Conservation (phyloP, 2,888 invertebrate species). For the Brachyptera putata region DNA sequence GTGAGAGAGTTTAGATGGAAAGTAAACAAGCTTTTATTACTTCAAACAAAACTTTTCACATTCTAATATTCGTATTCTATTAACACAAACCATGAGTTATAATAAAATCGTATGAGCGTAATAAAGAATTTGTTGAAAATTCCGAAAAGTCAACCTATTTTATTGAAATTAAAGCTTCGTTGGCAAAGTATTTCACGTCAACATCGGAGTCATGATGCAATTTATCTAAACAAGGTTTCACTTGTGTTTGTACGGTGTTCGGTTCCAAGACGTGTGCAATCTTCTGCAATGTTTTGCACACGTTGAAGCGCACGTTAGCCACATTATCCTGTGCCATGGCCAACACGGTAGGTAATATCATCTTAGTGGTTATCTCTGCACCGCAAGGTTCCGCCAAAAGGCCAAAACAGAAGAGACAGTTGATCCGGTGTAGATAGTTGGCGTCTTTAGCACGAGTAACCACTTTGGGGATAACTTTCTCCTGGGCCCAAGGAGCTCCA, state of each 20-base stretch:
- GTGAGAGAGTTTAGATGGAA: too few relatives aligned
- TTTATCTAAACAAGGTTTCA: conserved; percentile 93
- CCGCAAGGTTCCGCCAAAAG: conserved; percentile 13
- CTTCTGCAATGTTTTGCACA: conserved; percentile 94
- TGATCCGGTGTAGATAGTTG: conserved; percentile 22
- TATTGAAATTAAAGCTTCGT: conserved; percentile 65
- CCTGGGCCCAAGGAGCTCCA: conserved; percentile 13
- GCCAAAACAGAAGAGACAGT: conserved; percentile 5
- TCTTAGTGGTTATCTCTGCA: background rate
- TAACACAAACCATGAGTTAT: too few relatives aligned
- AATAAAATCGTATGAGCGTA: too few relatives aligned
- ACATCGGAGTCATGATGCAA: conserved; percentile 88
- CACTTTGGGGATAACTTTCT: conserved; percentile 10
- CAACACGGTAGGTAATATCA: conserved; percentile 61
- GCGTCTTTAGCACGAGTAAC: background rate
- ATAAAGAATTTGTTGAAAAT: too few relatives aligned
- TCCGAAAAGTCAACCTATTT: too few relatives aligned
- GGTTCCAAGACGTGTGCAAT: conserved; percentile 88
- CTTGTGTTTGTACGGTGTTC: conserved; percentile 80
- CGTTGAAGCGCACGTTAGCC: conserved; percentile 98
- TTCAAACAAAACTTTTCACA: too few relatives aligned
- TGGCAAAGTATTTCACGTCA: conserved; percentile 97
- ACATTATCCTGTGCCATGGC: conserved; percentile 92
- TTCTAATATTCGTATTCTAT: too few relatives aligned
- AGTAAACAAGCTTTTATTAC: too few relatives aligned